Base-by-base conservation (phyloP, 2,797 vertebrate species). In the Etheostoma perlongum region DNA sequence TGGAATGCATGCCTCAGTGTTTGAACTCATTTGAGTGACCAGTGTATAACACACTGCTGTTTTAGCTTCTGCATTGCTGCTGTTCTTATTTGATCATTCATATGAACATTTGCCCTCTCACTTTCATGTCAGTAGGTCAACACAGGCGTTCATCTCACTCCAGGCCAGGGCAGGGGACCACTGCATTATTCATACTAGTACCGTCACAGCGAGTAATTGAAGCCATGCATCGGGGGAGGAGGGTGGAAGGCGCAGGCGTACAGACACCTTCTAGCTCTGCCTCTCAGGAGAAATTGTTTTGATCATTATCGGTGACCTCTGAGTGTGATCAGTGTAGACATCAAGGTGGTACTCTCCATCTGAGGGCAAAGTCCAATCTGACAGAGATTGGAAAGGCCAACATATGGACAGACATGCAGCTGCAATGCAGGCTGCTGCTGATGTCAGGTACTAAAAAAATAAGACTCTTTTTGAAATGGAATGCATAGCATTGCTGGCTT, bases 301-400 rank as follows among this genome's bases (percentile, higher is more conserved):
- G 84, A 89, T 90, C 74, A 72, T 90, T 90, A 86, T 91, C 82
- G 52, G 44, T 88, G 88, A 93, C 90, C 93, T 90, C 84, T 81
- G 78, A 72, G 75, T 30, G 55, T 23, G 53, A 84, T 85, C 74
- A 57, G 73, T 27, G 46, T 64, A 74, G 62, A 72, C 72, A 84
- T 83, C 82, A 92, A 91, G 86, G 89, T 90, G 82, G 91, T 67
- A 65, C 60, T 62, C 73, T 51, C 54, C 69, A 60, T 84, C 49
- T 59, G 57, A 82, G 49, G 70, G 67, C 59, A 14, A 67, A 77
- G 72, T 69, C 65, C 55, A 53, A 58, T 62, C 46, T 21, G 49
- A 42, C 55, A 59, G 30, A 51, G 60, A 57, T 18, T 5, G 19
- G 4, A 16, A 63, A 73, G 30, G 58, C 27, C 57, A 54, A 30